Evolutionary conservation across 2,888 invertebrate species (phyloP).

Genomic region (Aricia artaxerxes): DNA sequence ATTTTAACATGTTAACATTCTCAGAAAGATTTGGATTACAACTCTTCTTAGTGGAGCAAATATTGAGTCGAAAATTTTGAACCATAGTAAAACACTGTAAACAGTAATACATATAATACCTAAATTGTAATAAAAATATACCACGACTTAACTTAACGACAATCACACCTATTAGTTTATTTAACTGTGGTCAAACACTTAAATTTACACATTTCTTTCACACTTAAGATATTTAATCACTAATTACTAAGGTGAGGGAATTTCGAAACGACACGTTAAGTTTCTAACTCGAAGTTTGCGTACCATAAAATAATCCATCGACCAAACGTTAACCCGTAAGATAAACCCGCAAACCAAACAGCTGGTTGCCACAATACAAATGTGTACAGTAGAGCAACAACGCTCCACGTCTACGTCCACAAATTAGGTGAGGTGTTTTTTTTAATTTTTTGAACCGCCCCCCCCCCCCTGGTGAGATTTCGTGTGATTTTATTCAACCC

Average conservation of each 20-base stretch:
- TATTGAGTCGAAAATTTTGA: background rate
- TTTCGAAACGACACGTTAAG: background rate
- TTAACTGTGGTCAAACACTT: background rate
- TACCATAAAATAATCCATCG: slow-evolving; percentile 20
- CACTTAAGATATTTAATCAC: slow-evolving; percentile 2
- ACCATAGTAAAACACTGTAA: background rate
- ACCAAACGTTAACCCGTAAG: background rate
- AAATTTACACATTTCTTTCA: slow-evolving; percentile 2
- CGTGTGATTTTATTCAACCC: too few species aligned
- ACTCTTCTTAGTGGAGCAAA: background rate
- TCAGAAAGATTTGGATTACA: background rate
- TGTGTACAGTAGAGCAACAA: background rate
- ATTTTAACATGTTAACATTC: too few species aligned
- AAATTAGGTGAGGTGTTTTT: too few species aligned
- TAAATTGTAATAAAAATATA: background rate
- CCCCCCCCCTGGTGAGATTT: too few species aligned
- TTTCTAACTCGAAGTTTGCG: slow-evolving; percentile 16
- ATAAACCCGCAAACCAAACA: slow-evolving; percentile 50
- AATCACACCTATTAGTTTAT: background rate
- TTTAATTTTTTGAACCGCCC: too few species aligned
- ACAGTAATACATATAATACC: background rate
- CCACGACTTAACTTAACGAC: background rate
- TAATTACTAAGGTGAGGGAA: background rate
- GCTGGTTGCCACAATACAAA: slow-evolving; percentile 43
- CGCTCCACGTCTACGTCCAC: too few species aligned